Percentiles rank a stretch among this genome's conserved stretches.
Evolutionary conservation across 2,888 invertebrate species (phyloP).

Genomic region (Lasioglossum marginatum): DNA sequence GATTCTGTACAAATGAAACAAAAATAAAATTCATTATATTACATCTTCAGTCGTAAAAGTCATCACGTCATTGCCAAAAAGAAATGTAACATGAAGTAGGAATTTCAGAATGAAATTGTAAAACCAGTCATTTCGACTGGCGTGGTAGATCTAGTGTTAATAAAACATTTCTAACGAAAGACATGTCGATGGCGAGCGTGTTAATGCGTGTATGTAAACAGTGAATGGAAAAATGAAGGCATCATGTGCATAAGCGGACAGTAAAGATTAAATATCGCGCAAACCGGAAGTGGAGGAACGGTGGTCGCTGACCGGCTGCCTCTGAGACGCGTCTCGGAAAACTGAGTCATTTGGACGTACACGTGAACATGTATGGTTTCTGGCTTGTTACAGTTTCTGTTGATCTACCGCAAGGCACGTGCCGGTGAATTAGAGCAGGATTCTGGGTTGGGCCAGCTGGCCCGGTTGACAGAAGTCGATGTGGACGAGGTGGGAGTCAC

Average conservation of each 20-base stretch:
- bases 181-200: too few relatives aligned
- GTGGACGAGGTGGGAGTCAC: slow-evolving; percentile 97
- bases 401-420: slow-evolving; percentile 94
- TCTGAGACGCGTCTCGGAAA: slow-evolving; percentile 1
- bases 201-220: too few relatives aligned
- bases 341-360: slow-evolving; percentile 27
- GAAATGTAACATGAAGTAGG: too few relatives aligned
- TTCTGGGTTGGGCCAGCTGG: slow-evolving; percentile 94
- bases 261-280: background rate
- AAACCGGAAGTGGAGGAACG: background rate
- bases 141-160: too few relatives aligned
- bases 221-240: background rate
- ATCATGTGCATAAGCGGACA: background rate
- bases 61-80: too few relatives aligned
- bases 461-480: slow-evolving; percentile 94
- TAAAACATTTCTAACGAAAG: too few relatives aligned
- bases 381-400: slow-evolving; percentile 86
- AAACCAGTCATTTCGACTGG: too few relatives aligned
- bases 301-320: background rate
- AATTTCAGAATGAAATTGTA: too few relatives aligned
- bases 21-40: too few relatives aligned
- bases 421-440: slow-evolving; percentile 95
- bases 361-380: background rate
- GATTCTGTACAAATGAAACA: too few relatives aligned
- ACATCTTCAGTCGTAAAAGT: too few relatives aligned